Percentiles rank a stretch among this genome's conserved stretches.
Evolutionary conservation across 2,797 vertebrate genomes (phyloP).

Genomic region (Lepilemur septentrionalis): DNA sequence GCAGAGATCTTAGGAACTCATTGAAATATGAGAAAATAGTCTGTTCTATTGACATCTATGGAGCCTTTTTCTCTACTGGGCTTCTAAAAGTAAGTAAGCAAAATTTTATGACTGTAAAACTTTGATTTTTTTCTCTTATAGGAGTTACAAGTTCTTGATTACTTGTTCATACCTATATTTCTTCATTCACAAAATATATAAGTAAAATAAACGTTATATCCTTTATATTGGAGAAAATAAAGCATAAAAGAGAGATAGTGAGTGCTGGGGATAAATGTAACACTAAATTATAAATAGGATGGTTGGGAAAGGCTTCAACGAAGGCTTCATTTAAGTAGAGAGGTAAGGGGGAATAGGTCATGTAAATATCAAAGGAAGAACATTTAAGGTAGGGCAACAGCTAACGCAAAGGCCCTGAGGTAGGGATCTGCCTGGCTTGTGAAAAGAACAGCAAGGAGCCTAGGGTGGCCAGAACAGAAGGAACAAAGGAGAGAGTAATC

Average conservation of each 20-base stretch:
- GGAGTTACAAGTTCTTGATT: not conserved
- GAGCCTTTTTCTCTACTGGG: not conserved
- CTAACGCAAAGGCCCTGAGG: not conserved
- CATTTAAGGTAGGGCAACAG: not conserved
- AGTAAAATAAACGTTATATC: not conserved
- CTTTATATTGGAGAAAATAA: slow-evolving; percentile 12
- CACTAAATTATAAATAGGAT: not conserved
- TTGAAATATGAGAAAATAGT: not conserved
- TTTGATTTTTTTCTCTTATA: not conserved
- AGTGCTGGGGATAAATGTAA: not conserved
- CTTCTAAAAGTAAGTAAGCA: not conserved
- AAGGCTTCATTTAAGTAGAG: not conserved
- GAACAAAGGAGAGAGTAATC: not conserved
- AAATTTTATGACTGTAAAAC: not conserved
- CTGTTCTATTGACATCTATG: not conserved
- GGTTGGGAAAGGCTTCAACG: not conserved
- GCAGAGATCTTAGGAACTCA: not conserved
- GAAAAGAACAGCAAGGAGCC: not conserved
- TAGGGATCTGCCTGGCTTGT: not conserved
- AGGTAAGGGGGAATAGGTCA: not conserved
- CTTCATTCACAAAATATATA: not conserved
- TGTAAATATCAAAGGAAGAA: not conserved
- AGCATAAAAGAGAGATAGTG: not conserved
- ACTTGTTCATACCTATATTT: not conserved
- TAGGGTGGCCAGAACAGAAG: not conserved